Evolutionary conservation across 92 coral and sea anemone species (phyloP), one percentile per base, ranked within the genome.

Genomic region (Actinostola sp.): DNA sequence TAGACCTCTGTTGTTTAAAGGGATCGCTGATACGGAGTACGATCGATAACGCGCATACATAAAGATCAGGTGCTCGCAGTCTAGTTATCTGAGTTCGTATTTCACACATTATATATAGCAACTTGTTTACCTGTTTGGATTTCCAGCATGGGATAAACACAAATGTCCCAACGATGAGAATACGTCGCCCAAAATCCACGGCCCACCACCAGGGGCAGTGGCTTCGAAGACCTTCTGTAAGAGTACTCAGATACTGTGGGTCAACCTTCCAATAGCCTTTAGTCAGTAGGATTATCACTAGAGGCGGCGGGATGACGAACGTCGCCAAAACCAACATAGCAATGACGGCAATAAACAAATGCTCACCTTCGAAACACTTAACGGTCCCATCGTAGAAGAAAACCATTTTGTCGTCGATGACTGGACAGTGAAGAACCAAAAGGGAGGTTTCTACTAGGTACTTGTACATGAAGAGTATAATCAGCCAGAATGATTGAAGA

Each of bases 151-250:
- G 97, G 29, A 95, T 71, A 66, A 88, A 86, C 8, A 90, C 90
- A 42, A 76, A 92, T 51, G 83, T 81, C 26, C 84, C 89, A 54
- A 92, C 72, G 13, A 95, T 72, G 19, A 95, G 74, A 19, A 95
- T 76, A 21, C 99, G 93, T 5, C 99, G 64, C 20, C 73, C 81
- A 43, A 95, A 87, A 38, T 95, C 99, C 76, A 86, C 95, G 16
- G 92, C 88, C 99, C 99, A 95, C 99, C 99, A 95, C 97, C 97
- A 92, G 45, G 58, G 70, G 69, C 92, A 92, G 2, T 73, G 75
- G 26, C 60, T 60, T 44, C 88, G 89, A 35, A 95, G 83, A 11
- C 97, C 93, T 19, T 79, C 91, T 0, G 95, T 92, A 8, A 95
- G 77, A 9, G 99, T 95, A 41, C 84, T 90, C 13, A 92, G 63